Percentiles rank a stretch among this genome's conserved stretches.
phyloP scores from a whole-genome alignment of 2,888 invertebrate genomes.

The Drosophila melanosoma region DNA sequence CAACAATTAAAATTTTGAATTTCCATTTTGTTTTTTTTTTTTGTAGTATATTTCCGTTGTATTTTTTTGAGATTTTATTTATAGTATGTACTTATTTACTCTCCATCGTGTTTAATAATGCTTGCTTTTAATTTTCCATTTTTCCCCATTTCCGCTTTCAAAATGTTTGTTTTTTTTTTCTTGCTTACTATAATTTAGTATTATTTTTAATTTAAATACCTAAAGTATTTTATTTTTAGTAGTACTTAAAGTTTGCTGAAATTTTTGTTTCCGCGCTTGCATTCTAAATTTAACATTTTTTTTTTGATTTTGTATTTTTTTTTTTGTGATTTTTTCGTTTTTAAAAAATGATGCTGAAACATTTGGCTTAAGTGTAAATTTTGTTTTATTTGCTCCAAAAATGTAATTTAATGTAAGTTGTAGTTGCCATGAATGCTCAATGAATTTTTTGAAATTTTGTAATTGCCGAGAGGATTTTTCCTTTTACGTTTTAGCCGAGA shows the following conservation, averaged over 20 bases:
- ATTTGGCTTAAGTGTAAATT: slow-evolving; percentile 72
- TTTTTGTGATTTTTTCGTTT: slow-evolving; percentile 28
- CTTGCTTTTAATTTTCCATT: slow-evolving; percentile 34
- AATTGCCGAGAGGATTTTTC: slow-evolving; percentile 65
- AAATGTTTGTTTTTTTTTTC: slow-evolving; percentile 49
- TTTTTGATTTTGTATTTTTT: slow-evolving; percentile 29
- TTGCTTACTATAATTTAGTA: slow-evolving; percentile 64
- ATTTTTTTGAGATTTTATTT: slow-evolving; percentile 40
- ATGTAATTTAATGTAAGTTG: slow-evolving; percentile 69
- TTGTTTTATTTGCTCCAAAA: slow-evolving; percentile 79
- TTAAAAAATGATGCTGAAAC: slow-evolving; percentile 83
- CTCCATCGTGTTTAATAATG: slow-evolving; percentile 51
- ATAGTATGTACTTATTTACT: slow-evolving; percentile 43
- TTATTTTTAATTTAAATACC: slow-evolving; percentile 68
- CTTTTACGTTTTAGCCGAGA: slow-evolving; percentile 59
- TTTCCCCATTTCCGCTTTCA: slow-evolving; percentile 41
- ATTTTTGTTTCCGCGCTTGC: slow-evolving; percentile 41
- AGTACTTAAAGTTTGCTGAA: slow-evolving; percentile 58
- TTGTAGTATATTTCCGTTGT: slow-evolving; percentile 58
- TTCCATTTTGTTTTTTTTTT: slow-evolving; percentile 47
- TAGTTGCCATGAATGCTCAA: slow-evolving; percentile 65
- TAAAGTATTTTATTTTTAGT: slow-evolving; percentile 73
- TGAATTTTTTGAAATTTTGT: slow-evolving; percentile 47
- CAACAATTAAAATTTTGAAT: slow-evolving; percentile 83
- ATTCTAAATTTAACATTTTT: slow-evolving; percentile 40